Evolutionary conservation across 2,113 vertebrate species (phyloP), one percentile per base, ranked within the genome.

Genomic region (Patagioenas fasciata): DNA sequence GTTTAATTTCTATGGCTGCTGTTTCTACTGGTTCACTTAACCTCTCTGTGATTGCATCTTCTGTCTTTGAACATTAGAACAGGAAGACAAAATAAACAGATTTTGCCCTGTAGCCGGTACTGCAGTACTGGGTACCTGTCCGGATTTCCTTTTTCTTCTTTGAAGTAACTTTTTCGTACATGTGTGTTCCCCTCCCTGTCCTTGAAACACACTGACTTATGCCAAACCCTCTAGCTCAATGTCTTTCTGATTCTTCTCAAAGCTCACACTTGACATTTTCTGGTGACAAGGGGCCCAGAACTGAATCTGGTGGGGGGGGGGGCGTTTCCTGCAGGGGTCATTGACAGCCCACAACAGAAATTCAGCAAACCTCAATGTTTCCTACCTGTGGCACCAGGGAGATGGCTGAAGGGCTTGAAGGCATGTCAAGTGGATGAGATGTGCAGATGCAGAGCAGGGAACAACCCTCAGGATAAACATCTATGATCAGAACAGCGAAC

Each of bases 361-460:
- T 38, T 87, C 42, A 50, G 77, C 60, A 36, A 64, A 15, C n/a
- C 18, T 9, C 5, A 5, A 6, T 5, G n/a, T 54, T 57, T 32
- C 38, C 44, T n/a, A 11, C 66, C 54, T 38, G 61, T 34, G 86
- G 38, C 38, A 60, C 15, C 38, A 5, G 24, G 32, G 42, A 32
- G 53, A 17, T 40, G 44, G 20, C 71, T 69, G 82, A n/a, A 29
- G 57, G 71, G 58, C 44, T 54, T 28, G 44, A 42, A 50, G 51
- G 32, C 3, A 0, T 8, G 15, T 48, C 18, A 31, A 2, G 69
- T 5, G 32, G 36, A 34, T 4, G 5, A 14, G 15, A 15, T 0
- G 3, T 34, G 57, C 40, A n/a, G 57, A 6, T 40, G 28, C 67
- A 70, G 24, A 26, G 47, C 50, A 28, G 34, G 26, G 50, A n/a